Base-by-base conservation (phyloP, 2,113 vertebrate species). In the Otis tarda region DNA sequence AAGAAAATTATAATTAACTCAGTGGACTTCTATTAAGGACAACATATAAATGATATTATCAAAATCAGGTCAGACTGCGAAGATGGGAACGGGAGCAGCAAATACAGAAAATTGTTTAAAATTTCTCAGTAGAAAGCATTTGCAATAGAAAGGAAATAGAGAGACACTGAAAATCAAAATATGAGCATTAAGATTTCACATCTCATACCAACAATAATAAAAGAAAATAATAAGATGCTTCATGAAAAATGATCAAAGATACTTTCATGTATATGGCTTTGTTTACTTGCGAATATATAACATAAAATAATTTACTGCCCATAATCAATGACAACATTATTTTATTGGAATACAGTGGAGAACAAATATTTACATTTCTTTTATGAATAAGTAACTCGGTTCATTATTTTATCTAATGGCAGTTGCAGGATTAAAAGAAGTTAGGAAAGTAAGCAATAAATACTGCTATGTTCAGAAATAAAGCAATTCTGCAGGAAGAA, bases 331-430 rank as follows among this genome's bases (percentile, higher is more conserved):
- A 73, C 67, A 95, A 47, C 15, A 23, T 60, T 89, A 52, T 74
- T 89, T 68, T 89, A 76, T 21, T 89, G 35, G 49, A 93, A 79
- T 63, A 28, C 10, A 37, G 25, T 9, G 1, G 11, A 91, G 69
- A 75, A 74, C 25, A 90, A 92, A 68, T 69, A 90, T 79, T 92
- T 81, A 71, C 6, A n/a, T 13, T 60, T 45, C n/a, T 31, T 76
- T 89, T 61, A 84, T 49, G 39, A 93, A 68, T 73, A 93, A 87
- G 16, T 39, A 69, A 87, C 55, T 81, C 0, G 0, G 52, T 56
- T 94, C 67, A 79, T 96, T 95, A 94, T 89, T 94, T 88, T 74
- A 85, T 47, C 19, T 83, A 90, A 90, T 89, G 31, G 64, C 60
- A 94, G 33, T 25, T 69, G 31, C 22, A 37, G 41, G 33, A 87